Evolutionary conservation across 2,113 vertebrate species (phyloP).

Genomic region (Dinomys branickii): DNA sequence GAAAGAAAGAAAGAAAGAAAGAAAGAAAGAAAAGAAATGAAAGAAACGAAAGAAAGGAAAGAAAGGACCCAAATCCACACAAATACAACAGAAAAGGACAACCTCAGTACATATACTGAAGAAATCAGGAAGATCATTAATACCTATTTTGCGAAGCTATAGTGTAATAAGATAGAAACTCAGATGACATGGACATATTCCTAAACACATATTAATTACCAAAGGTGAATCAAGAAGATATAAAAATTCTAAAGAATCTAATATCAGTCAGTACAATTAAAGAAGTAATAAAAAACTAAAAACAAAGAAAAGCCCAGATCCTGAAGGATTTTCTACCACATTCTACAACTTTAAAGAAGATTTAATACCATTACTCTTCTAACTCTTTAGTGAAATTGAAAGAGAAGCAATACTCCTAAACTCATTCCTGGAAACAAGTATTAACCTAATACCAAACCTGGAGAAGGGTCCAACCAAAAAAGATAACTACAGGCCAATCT

Average conservation of each 20-base stretch:
- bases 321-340: not conserved
- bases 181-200: not conserved
- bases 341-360: not conserved
- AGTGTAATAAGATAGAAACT: not conserved
- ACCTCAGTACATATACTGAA: not conserved
- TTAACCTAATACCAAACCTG: not conserved
- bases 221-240: not conserved
- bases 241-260: not conserved
- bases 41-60: not conserved
- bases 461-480: not conserved
- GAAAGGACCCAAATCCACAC: not conserved
- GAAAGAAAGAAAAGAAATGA: too few relatives aligned
- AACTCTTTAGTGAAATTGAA: not conserved
- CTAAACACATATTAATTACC: not conserved
- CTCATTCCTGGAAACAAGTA: not conserved
- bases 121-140: not conserved
- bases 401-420: not conserved
- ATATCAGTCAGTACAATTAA: not conserved
- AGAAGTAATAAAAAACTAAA: not conserved
- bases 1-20: not conserved
- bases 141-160: not conserved
- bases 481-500: not conserved
- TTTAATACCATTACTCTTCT: not conserved
- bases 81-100: not conserved
- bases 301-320: not conserved